A percentile compares a stretch with the other conserved stretches of the same genome.
Evolutionary conservation across 2,797 vertebrate species (phyloP).

Genomic region (Tapirus indicus): DNA sequence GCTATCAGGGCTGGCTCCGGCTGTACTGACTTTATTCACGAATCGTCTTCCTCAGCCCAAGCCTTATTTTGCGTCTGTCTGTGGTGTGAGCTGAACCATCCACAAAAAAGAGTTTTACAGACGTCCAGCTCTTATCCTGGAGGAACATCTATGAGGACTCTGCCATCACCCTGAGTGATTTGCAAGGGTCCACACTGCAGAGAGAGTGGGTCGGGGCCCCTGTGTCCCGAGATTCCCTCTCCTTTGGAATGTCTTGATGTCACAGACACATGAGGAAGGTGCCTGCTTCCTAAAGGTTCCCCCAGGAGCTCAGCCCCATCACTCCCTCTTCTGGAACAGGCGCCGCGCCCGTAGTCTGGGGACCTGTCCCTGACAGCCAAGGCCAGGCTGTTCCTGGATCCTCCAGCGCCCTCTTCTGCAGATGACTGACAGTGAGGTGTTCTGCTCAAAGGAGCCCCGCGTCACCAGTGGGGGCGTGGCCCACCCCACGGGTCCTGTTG

Average conservation of each 20-base stretch:
- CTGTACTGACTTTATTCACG: background rate
- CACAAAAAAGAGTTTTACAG: background rate
- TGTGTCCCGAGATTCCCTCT: background rate
- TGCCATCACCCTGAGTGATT: background rate
- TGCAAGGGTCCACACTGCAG: background rate
- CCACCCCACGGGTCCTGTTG: background rate
- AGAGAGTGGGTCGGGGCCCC: background rate
- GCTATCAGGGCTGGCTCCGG: background rate
- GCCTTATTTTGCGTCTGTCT: background rate
- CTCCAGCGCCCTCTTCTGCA: background rate
- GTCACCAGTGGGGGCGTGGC: background rate
- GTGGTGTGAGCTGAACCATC: background rate
- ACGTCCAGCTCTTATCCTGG: background rate
- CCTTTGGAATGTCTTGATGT: background rate
- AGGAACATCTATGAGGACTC: background rate
- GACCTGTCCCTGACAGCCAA: background rate
- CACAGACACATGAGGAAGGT: background rate
- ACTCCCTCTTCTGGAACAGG: background rate
- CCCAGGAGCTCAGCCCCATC: no score
- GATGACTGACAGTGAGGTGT: background rate
- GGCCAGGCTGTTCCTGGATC: background rate
- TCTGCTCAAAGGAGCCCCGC: background rate
- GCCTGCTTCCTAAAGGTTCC: background rate
- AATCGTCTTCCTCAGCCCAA: background rate
- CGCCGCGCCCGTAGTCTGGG: fast-evolving